A percentile compares a stretch with the other conserved stretches of the same genome.
Evolutionary conservation across 2,888 invertebrate genomes (phyloP).

Genomic region (Tipula lateralis): DNA sequence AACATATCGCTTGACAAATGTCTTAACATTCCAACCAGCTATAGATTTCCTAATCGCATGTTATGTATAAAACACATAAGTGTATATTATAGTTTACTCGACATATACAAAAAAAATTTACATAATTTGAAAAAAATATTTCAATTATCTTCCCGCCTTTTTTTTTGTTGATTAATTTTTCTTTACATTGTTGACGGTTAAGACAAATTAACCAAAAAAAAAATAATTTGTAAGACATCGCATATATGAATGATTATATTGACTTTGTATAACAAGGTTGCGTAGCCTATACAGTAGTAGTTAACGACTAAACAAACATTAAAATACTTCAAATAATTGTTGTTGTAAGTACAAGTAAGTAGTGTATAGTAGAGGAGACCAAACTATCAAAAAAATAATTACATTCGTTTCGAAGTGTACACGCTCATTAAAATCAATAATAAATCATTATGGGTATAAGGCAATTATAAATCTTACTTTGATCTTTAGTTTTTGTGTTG

Average conservation of each 20-base stretch:
- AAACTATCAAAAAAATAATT: not conserved
- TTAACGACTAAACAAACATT: not conserved
- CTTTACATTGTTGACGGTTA: conserved; percentile 19
- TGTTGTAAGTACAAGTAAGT: not conserved
- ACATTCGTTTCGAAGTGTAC: not conserved
- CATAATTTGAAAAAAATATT: conserved; percentile 4
- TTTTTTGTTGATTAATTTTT: not conserved
- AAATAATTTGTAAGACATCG: not conserved
- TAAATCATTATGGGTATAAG: not conserved
- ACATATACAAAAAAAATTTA: not conserved
- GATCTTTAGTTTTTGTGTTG: not conserved
- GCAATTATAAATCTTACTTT: not conserved
- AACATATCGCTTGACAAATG: not conserved
- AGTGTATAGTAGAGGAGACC: not conserved
- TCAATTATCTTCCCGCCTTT: conserved; percentile 14
- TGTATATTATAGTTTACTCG: not conserved
- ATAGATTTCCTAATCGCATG: not conserved
- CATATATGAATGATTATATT: not conserved
- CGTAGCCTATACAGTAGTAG: not conserved
- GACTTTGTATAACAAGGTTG: conserved; percentile 19
- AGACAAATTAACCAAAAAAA: conserved; percentile 13
- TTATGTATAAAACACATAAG: not conserved
- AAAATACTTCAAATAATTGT: not conserved
- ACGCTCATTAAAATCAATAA: conserved; percentile 15
- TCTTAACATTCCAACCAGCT: not conserved